These are phyloP conservation scores for Zaprionus ornatus DNA, from an alignment of 1,140 invertebrate genomes.

Conservation along the genomic window DNA sequence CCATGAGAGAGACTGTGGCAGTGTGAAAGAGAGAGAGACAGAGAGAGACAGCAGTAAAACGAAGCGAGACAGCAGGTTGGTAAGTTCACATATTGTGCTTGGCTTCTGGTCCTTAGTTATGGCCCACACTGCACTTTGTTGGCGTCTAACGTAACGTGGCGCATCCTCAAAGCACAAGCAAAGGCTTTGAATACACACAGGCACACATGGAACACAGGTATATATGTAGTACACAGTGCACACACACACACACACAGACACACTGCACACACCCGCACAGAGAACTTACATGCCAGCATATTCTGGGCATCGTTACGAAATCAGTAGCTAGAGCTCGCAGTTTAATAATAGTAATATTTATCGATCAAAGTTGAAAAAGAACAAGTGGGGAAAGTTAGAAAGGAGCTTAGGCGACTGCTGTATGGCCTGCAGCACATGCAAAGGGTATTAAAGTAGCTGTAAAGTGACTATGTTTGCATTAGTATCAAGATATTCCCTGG, in stretches of 20 bases:
- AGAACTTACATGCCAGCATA: constrained; percentile 47
- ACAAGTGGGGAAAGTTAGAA: not conserved
- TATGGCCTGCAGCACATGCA: no score
- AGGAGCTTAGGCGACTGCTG: not conserved
- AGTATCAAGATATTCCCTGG: not conserved
- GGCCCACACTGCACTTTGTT: constrained; percentile 63
- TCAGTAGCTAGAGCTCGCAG: constrained; percentile 25
- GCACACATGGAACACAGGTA: not conserved
- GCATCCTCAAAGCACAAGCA: constrained; percentile 15
- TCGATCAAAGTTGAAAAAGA: constrained; percentile 66
- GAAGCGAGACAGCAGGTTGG: not conserved
- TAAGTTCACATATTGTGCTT: constrained; percentile 57
- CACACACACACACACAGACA: not conserved
- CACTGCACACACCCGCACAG: constrained; percentile 27
- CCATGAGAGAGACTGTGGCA: not conserved
- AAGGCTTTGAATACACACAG: constrained; percentile 14
- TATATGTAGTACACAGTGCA: constrained; percentile 16
- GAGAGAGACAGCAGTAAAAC: not conserved
- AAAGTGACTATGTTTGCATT: no score
- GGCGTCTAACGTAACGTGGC: constrained; percentile 41
- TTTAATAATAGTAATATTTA: constrained; percentile 75
- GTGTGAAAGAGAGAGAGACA: not conserved
- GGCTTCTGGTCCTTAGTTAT: constrained; percentile 45
- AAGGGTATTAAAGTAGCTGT: no score
- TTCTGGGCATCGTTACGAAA: constrained; percentile 64